Percentiles rank a stretch among this genome's conserved stretches.
phyloP scores from a whole-genome alignment of 2,888 invertebrate genomes.

The Agrochola litura region DNA sequence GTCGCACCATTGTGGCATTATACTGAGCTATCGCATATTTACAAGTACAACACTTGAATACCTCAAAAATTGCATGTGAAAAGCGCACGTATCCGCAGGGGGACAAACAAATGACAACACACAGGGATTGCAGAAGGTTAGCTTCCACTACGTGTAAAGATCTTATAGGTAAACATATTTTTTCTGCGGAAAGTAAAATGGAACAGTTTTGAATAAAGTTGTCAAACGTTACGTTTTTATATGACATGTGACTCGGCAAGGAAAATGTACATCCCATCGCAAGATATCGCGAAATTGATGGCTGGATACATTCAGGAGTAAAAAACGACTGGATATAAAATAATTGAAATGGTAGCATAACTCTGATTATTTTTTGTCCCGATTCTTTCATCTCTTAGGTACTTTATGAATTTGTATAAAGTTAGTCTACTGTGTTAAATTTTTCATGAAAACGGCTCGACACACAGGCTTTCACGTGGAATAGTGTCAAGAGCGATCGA shows the following conservation, averaged over 20 bases:
- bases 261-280: background rate
- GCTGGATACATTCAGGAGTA: background rate
- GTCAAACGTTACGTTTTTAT: background rate
- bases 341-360: no score
- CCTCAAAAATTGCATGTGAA: slow-evolving; percentile 51
- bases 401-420: background rate
- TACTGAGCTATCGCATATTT: slow-evolving; percentile 52
- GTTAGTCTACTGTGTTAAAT: slow-evolving; percentile 17
- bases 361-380: no score
- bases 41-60: slow-evolving; percentile 56
- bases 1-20: slow-evolving; percentile 42
- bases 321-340: background rate
- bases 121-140: slow-evolving; percentile 11
- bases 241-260: no score
- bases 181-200: background rate
- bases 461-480: slow-evolving; percentile 65
- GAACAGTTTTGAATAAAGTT: background rate
- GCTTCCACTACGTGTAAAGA: background rate
- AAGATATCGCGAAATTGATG: background rate
- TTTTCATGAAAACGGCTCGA: slow-evolving; percentile 39
- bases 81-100: slow-evolving; percentile 56
- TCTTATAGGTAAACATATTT: background rate
- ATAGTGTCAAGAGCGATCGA: slow-evolving; percentile 70
- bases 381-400: no score
- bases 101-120: slow-evolving; percentile 42